A percentile compares a stretch with the other conserved stretches of the same genome.
phyloP scores from a whole-genome alignment of 2,113 vertebrate species.

The Ameiurus melas region DNA sequence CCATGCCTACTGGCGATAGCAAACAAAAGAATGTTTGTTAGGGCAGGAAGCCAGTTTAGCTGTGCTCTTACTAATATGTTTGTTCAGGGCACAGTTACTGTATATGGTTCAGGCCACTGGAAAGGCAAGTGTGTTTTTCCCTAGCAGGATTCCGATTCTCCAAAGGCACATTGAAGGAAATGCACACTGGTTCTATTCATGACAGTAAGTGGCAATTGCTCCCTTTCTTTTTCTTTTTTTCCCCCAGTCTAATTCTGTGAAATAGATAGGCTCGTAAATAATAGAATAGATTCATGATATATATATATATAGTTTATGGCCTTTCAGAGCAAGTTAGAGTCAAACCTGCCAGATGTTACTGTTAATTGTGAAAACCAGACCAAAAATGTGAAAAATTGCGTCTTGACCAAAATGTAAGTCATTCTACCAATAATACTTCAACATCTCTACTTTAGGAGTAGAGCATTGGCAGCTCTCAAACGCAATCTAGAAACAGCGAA shows the following conservation, averaged over 20 bases:
- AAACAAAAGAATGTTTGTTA: neutral
- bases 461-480: too few species aligned
- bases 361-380: too few species aligned
- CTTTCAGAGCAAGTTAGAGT: neutral
- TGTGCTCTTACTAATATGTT: neutral
- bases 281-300: neutral
- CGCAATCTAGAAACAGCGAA: too few species aligned
- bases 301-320: neutral
- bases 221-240: neutral
- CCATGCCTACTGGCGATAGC: neutral
- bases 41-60: neutral
- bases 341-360: neutral
- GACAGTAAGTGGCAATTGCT: neutral
- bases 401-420: too few species aligned
- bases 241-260: neutral
- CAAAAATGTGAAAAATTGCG: neutral
- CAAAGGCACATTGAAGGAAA: neutral
- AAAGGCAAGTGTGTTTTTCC: neutral
- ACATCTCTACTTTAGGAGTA: too few species aligned
- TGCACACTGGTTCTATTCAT: neutral
- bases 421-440: too few species aligned
- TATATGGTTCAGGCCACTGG: neutral
- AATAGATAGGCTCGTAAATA: too few species aligned
- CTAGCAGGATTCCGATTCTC: neutral
- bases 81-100: neutral